phyloP scores from a whole-genome alignment of 2,888 invertebrate genomes.

The Cephus spinipes region DNA sequence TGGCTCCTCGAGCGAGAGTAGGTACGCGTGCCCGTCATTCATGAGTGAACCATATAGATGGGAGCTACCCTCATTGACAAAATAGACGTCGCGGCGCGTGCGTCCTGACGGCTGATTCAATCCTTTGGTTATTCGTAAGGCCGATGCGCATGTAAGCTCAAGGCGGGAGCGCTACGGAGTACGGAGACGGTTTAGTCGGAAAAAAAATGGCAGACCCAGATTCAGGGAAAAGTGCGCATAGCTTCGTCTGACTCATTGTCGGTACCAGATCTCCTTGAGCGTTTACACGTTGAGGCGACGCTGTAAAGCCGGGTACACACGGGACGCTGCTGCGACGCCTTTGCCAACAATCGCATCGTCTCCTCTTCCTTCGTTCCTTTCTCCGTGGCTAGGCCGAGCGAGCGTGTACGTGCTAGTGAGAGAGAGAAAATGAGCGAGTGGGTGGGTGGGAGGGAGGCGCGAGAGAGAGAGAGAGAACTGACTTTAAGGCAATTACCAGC shows the following conservation, averaged over 20 bases:
- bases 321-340: constrained; percentile 18
- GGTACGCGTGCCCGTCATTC: not conserved
- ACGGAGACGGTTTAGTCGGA: not conserved
- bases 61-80: not conserved
- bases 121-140: not conserved
- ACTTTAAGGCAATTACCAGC: constrained; percentile 28
- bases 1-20: not conserved
- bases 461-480: constrained; percentile 23
- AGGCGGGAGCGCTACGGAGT: not conserved
- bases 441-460: not conserved
- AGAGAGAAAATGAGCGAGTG: not conserved
- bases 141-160: not conserved
- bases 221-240: constrained; percentile 55
- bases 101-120: not conserved
- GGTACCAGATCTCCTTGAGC: constrained; percentile 57
- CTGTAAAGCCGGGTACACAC: not conserved
- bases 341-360: constrained; percentile 26
- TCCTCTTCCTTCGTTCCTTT: constrained; percentile 33
- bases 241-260: constrained; percentile 51
- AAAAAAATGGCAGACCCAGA: constrained; percentile 41
- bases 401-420: constrained; percentile 20
- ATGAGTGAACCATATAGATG: not conserved
- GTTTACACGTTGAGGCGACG: constrained; percentile 25
- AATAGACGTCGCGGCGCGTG: not conserved
- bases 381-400: constrained; percentile 12